phyloP scores from a whole-genome alignment of 2,797 vertebrate genomes.

The Coluber constrictor region DNA sequence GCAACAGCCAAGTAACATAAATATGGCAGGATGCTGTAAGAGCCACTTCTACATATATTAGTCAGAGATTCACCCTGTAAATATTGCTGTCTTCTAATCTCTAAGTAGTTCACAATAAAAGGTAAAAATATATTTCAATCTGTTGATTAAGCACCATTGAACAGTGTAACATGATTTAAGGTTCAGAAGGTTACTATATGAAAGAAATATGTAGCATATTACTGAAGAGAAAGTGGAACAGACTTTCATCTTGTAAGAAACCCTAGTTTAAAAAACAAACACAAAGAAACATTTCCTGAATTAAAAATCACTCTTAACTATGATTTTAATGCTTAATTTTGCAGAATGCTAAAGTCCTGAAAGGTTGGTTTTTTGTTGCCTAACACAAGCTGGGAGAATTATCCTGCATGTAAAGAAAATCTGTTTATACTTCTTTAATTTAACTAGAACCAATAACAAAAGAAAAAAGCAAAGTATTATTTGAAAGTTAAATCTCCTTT shows the following conservation, averaged over 20 bases:
- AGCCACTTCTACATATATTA: neutral
- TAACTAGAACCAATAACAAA: conserved; percentile 46
- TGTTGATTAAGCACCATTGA: neutral
- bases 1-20: neutral
- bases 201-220: neutral
- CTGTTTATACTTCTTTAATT: conserved; percentile 56
- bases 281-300: neutral
- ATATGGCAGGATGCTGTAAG: neutral
- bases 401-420: conserved; percentile 54
- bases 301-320: neutral
- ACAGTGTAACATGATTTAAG: neutral
- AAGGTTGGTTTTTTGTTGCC: conserved; percentile 34
- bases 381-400: conserved; percentile 43
- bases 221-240: neutral
- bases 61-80: neutral
- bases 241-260: neutral
- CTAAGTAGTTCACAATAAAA: neutral
- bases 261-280: neutral
- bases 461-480: conserved; percentile 39
- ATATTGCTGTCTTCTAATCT: neutral
- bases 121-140: neutral
- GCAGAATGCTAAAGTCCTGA: conserved; percentile 9
- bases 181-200: neutral
- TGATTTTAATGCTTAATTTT: conserved; percentile 20
- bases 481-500: conserved; percentile 61